Conservation (phyloP, 2,888 invertebrate species). For the Synanthedon tipuliformis region DNA sequence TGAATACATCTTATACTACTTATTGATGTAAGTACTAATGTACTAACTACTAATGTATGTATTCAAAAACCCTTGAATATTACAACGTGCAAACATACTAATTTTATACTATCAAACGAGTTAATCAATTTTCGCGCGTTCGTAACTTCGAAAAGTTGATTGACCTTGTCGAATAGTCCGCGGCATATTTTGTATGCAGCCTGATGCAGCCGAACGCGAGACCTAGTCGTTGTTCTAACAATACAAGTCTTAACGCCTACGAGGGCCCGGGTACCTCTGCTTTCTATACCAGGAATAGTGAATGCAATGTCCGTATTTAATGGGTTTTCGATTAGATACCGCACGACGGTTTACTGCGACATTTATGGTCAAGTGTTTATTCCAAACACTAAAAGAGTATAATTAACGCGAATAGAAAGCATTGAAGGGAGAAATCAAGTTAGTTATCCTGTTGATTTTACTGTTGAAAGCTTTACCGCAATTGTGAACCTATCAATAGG, state of each 20-base stretch:
- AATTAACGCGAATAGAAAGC: constrained; percentile 5
- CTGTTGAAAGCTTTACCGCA: not conserved
- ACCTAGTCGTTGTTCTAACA: constrained; percentile 12
- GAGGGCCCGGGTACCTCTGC: constrained; percentile 25
- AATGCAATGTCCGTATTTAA: constrained; percentile 14
- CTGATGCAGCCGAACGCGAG: not conserved
- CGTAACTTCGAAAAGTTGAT: no score
- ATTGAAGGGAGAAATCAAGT: not conserved
- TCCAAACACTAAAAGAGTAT: constrained; percentile 4
- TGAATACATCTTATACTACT: no score
- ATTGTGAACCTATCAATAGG: not conserved
- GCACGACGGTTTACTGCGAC: constrained; percentile 11
- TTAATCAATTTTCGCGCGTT: no score
- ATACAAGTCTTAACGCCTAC: constrained; percentile 33
- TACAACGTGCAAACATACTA: no score
- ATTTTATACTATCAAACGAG: no score
- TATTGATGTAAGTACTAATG: no score
- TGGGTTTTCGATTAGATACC: constrained; percentile 21
- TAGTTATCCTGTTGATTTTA: not conserved
- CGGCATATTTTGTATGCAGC: no score
- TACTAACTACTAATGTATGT: no score
- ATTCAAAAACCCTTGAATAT: no score
- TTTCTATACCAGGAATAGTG: constrained; percentile 32
- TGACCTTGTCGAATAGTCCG: no score
- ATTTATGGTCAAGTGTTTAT: constrained; percentile 10